Evolutionary conservation across 1,140 invertebrate genomes (phyloP), one percentile per base, ranked within the genome.

Genomic region (Psix sp.): DNA sequence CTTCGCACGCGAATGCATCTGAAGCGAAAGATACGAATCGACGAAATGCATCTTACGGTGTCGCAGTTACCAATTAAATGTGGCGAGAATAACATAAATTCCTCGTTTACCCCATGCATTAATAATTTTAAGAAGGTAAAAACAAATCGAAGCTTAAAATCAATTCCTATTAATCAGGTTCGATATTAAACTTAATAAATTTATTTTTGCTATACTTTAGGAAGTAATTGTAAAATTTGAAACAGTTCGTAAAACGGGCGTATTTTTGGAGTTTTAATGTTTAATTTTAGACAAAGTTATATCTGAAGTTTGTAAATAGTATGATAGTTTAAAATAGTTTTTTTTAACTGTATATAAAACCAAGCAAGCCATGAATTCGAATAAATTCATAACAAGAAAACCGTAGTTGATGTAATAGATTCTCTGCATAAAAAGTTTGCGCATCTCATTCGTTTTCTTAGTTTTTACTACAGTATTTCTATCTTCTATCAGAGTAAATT

Each of bases 21-120:
- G 71, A 80, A 67, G 51, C 45, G 65, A 35, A 43, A 77, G 80
- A 83, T 83, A 83, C 78, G 81, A 82, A 83, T 82, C 73, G 46
- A 43, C 59, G 77, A 77, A 82, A 79, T 70, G 72, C 54, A 67
- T 70, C 65, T 75, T 70, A 62, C 35, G 66, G 65, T 75, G 80
- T 82, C 70, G 74, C 78, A 52, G 73, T 75, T 78, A 73, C 72
- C 81, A 81, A 77, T 83, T 83, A 83, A 77, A 72, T 45, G 54
- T 42, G 38, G 43, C 67, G 45, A 70, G 76, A 77, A 71, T 59
- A 60, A 74, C 75, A 77, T 81, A 82, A 81, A 82, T 81, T 81
- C 73, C 26, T 59, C 39, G 65, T 51, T 72, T 78, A 76, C 67
- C 66, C 57, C 46, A 39, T 18, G 29, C 60, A 57, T 70, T 74